Evolutionary conservation across 2,113 vertebrate genomes (phyloP).

Genomic region (Xyrauchen texanus): DNA sequence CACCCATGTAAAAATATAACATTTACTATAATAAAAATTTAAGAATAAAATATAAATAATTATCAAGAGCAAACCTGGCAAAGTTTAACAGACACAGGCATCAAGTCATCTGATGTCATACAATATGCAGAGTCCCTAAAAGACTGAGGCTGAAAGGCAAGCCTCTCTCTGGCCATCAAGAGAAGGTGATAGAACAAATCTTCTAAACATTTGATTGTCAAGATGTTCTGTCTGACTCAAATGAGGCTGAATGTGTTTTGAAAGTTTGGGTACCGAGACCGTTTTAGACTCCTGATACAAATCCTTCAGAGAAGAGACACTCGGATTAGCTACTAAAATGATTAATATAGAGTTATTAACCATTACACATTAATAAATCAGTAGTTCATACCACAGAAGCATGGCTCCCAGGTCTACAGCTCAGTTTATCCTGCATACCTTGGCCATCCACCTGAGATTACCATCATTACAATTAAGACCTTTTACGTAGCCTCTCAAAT

Average conservation of each 20-base stretch:
- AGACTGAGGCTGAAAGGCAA: not conserved
- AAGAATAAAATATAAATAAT: not conserved
- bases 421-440: slow-evolving; percentile 9
- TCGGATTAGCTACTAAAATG: not conserved
- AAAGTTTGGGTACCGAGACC: not conserved
- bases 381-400: not conserved
- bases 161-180: not conserved
- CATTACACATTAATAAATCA: not conserved
- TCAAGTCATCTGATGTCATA: not conserved
- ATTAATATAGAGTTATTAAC: not conserved
- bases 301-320: slow-evolving; percentile 27
- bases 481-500: not conserved
- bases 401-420: not conserved
- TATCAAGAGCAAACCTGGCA: slow-evolving; percentile 38
- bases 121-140: not conserved
- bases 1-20: not conserved
- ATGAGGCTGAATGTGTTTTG: not conserved
- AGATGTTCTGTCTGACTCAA: too few relatives aligned
- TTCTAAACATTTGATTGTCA: too few relatives aligned
- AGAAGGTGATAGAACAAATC: slow-evolving; percentile 42
- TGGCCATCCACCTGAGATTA: slow-evolving; percentile 13
- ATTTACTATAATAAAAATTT: not conserved
- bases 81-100: not conserved
- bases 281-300: not conserved
- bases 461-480: not conserved